Percentiles rank a stretch among this genome's conserved stretches.
Conservation (phyloP, 2,888 invertebrate genomes). For the Apoda limacodes region DNA sequence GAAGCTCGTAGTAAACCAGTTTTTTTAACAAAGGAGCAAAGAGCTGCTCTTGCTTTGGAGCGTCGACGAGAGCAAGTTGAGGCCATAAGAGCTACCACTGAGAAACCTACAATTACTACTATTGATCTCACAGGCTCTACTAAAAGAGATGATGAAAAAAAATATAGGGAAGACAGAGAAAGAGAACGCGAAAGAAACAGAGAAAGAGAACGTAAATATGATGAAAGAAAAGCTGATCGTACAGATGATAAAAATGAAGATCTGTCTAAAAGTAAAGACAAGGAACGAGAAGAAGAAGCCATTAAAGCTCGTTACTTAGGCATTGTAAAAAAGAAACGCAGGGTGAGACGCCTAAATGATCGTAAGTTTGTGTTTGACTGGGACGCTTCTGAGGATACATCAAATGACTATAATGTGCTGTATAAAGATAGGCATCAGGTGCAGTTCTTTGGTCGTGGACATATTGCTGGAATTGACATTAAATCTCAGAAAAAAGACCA, state of each 20-base stretch:
- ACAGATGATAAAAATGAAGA: conserved; percentile 67
- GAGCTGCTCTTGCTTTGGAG: conserved; percentile 90
- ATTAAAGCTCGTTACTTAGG: conserved; percentile 97
- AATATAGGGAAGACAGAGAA: conserved; percentile 49
- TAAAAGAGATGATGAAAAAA: conserved; percentile 54
- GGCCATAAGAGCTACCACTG: conserved; percentile 77
- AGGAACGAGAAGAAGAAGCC: conserved; percentile 93
- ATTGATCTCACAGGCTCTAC: conserved; percentile 65
- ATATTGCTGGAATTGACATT: conserved; percentile 98
- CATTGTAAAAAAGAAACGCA: conserved; percentile 90
- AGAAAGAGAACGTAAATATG: conserved; percentile 56
- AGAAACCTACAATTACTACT: conserved; percentile 51
- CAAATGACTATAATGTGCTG: conserved; percentile 95
- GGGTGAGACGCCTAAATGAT: conserved; percentile 94
- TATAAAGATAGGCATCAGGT: conserved; percentile 98
- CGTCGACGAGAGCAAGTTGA: conserved; percentile 91
- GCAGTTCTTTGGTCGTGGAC: conserved; percentile 97
- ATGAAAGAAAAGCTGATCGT: conserved; percentile 62
- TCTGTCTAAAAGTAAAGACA: conserved; percentile 76
- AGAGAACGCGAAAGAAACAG: conserved; percentile 73
- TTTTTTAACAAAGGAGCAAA: conserved; percentile 95
- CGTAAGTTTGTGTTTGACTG: conserved; percentile 99
- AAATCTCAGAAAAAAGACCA: conserved; percentile 96
- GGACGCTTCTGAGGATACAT: conserved; percentile 99
- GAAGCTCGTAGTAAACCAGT: conserved; percentile 96